Percentiles rank a stretch among this genome's conserved stretches.
phyloP scores from a whole-genome alignment of 2,113 vertebrate species.

The Salvelinus fontinalis region DNA sequence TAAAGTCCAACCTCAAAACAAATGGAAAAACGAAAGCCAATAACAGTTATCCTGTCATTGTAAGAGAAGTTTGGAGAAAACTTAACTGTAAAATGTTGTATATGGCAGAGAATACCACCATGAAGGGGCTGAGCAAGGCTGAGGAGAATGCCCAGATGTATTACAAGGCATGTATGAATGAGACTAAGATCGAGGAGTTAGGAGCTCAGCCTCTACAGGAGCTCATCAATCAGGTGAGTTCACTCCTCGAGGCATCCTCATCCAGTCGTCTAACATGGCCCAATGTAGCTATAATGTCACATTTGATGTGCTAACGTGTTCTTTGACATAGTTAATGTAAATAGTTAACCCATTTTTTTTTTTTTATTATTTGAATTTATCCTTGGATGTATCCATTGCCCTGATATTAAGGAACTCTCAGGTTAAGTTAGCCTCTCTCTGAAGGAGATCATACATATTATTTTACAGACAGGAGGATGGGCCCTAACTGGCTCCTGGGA shows the following conservation, averaged over 20 bases:
- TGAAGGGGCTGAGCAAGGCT: conserved; percentile 79
- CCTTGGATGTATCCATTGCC: too few relatives aligned
- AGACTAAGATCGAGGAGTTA: conserved; percentile 87
- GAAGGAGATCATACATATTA: too few relatives aligned
- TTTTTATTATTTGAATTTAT: too few relatives aligned
- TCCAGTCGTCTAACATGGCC: not conserved
- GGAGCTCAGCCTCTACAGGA: conserved; percentile 83
- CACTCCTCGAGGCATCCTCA: not conserved
- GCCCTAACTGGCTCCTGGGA: conserved; percentile 82
- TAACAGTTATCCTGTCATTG: too few relatives aligned
- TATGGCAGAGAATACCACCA: conserved; percentile 83
- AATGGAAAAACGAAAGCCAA: too few relatives aligned
- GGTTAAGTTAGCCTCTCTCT: too few relatives aligned
- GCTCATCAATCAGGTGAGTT: conserved; percentile 85
- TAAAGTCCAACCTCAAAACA: too few relatives aligned
- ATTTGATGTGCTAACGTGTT: too few relatives aligned
- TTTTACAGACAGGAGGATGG: conserved; percentile 89
- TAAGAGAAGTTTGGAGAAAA: not conserved
- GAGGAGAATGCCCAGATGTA: conserved; percentile 90
- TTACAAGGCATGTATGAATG: conserved; percentile 95
- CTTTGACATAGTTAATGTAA: too few relatives aligned
- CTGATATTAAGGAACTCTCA: too few relatives aligned
- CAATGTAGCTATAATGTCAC: too few relatives aligned
- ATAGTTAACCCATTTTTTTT: too few relatives aligned
- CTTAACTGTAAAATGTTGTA: not conserved